Evolutionary conservation across 2,797 vertebrate species (phyloP), one percentile per base, ranked within the genome.

Genomic region (Lepilemur ruficaudatus): DNA sequence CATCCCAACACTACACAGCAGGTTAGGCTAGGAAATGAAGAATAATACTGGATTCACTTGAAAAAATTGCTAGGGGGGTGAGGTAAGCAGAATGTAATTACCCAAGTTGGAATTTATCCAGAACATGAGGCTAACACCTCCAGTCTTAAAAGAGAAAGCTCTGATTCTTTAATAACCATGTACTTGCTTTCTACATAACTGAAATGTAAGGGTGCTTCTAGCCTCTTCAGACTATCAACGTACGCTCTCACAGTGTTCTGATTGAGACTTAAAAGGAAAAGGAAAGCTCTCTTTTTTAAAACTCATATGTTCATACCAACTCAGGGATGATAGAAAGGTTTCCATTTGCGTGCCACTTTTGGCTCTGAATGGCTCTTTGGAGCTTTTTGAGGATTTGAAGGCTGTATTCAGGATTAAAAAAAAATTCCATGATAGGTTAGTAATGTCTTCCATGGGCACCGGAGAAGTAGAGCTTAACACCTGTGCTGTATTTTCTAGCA

Each of bases 71-170:
- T 97, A 46, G 96, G 95, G 98, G 96, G 67, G 92, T 95, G 75
- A 69, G 98, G 97, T 98, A 98, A 98, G 97, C 95, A 97, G 97
- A 98, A 98, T 97, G 94, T 97, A 98, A 98, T 98, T 98, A 98
- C 97, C 97, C 98, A 98, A 96, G 95, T 76, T 98, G 98, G 98
- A 98, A 97, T 98, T 97, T 89, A 96, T 98, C 98, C 98, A 98
- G 96, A 55, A 97, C 97, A 97, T 93, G 95, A 97, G 70, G 89
- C 94, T 97, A 92, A 97, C 97, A 97, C 97, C 96, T 98, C 95
- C 63, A 43, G 28, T 94, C 93, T 93, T 93, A 72, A 57, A 97
- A 93, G 91, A 93, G 91, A 96, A 80, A 75, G 30, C 94, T 95
- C 93, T 96, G 76, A 86, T 92, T 96, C 86, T 83, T 95, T 94